Conservation (phyloP, 2,888 invertebrate genomes). For the Theretra japonica region DNA sequence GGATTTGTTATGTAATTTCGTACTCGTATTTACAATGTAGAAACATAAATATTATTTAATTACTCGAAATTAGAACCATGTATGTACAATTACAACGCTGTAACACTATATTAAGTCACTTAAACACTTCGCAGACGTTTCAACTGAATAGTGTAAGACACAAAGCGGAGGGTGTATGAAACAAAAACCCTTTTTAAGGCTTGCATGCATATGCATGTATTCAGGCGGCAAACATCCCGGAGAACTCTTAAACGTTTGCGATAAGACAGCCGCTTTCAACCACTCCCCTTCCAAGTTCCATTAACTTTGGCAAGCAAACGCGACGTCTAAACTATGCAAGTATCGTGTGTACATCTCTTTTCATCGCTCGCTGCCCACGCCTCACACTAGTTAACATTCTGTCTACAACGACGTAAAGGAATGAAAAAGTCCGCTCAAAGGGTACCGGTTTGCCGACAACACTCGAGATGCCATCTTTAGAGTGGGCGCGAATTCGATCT, state of each 20-base stretch:
- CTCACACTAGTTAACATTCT: slow-evolving; percentile 67
- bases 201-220: slow-evolving; percentile 29
- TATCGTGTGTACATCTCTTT: slow-evolving; percentile 82
- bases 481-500: slow-evolving; percentile 68
- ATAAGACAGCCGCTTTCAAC: slow-evolving; percentile 66
- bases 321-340: slow-evolving; percentile 71
- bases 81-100: background rate
- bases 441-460: slow-evolving; percentile 54
- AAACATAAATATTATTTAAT: no score
- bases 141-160: background rate
- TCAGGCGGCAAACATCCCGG: slow-evolving; percentile 47
- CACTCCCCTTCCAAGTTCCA: slow-evolving; percentile 67
- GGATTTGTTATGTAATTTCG: no score
- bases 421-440: slow-evolving; percentile 70
- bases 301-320: slow-evolving; percentile 79
- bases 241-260: slow-evolving; percentile 64
- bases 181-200: slow-evolving; percentile 42
- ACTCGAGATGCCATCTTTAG: slow-evolving; percentile 65
- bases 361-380: slow-evolving; percentile 66
- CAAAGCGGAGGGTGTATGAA: slow-evolving; percentile 29
- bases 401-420: slow-evolving; percentile 58
- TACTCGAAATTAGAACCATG: background rate
- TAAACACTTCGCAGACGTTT: background rate
- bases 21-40: no score
- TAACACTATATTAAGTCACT: background rate